Base-by-base conservation (phyloP, 23 tunicate genomes). In the Clavelina lepadiformis region DNA sequence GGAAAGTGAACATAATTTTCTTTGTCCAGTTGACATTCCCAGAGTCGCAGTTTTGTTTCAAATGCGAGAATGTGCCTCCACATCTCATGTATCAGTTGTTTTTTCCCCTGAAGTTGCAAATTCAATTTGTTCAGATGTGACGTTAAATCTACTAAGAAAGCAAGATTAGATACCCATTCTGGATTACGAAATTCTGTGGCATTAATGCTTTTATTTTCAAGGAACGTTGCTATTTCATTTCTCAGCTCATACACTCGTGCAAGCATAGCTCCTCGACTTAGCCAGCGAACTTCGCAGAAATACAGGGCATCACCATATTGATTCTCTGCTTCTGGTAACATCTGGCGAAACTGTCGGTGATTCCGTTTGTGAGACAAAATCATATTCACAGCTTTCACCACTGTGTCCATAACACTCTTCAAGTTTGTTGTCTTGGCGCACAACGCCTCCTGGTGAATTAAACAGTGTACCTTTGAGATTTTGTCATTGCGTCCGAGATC, bases 391-490 rank as follows among this genome's bases (percentile, higher is more conserved):
- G 76, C 63, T 68, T 75, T 82, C 61, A 75, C 82, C 69, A 75
- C 82, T 75, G 31, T 46, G 69, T 46, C 54, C 91, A 82, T 75
- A 25, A 75, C 91, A 28, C 22, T 34, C 54, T 83, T 76, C 37
- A 76, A 66, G 53, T 28, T 51, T 52, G 74, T 20, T 53, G 29
- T 38, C 75, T 58, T 83, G 27, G 93, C 77, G 29, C 83, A 77
- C 78, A 83, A 76, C 58, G 82, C 78, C 56, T 83, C 83, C 67
- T 83, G 82, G 71, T 75, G 72, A 69, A 83, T 83, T 24, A 75
- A 6, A 51, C 91, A 82, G 62, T 74, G 75, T 49, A 61, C 47
- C 24, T 61, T 74, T 41, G 37, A 31, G 38, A 81, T 71, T 28
- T 53, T 64, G 58, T 63, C 30, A 63, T 72, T 29, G 30, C 33